Evolutionary conservation across 2,888 invertebrate species (phyloP), one percentile per base, ranked within the genome.

Genomic region (Lobophora halterata): DNA sequence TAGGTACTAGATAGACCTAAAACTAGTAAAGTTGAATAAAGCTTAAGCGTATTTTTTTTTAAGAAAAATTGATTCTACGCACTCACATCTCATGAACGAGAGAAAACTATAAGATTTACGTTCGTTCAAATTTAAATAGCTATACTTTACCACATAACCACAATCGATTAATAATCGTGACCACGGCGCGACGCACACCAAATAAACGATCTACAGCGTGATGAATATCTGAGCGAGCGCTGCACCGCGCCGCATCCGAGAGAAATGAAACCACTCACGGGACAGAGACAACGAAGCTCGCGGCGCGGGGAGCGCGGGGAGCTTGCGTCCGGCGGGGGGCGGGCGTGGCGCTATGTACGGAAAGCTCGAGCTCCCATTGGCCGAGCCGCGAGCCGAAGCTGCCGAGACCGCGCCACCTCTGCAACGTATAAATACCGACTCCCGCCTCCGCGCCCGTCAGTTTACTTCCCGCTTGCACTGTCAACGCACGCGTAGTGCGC

Each of bases 391-490:
- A 46, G 49, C 50, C 60, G 61, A 69, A 67, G 71, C 65, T 61
- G 55, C 34, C 34, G 45, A 56, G 86, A 85, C 80, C 86, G 79
- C 36, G 64, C 55, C 46, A 29, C 17, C 5, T 28, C 17, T 40
- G 40, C 55, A 38, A 30, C 24, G 63, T 83, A 86, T 86, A 88
- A 76, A 77, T 67, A 51, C 50, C 48, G 35, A 42, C 67, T 53
- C 69, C 79, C 82, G 73, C 79, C 79, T 73, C 77, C 80, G 79
- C 82, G 74, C 69, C 71, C 74, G 73, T 61, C 79, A 87, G 87
- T 87, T 69, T 60, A 57, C 72, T 71, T 73, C 63, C 63, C 67
- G 69, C 75, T 72, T 74, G 77, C 78, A 72, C 63, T 61, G 69
- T 50, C 47, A 55, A 65, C 70, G 72, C 77, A 75, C 79, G 76